Base-by-base conservation (phyloP, 2,113 vertebrate species). In the Cygnus buccinator region DNA sequence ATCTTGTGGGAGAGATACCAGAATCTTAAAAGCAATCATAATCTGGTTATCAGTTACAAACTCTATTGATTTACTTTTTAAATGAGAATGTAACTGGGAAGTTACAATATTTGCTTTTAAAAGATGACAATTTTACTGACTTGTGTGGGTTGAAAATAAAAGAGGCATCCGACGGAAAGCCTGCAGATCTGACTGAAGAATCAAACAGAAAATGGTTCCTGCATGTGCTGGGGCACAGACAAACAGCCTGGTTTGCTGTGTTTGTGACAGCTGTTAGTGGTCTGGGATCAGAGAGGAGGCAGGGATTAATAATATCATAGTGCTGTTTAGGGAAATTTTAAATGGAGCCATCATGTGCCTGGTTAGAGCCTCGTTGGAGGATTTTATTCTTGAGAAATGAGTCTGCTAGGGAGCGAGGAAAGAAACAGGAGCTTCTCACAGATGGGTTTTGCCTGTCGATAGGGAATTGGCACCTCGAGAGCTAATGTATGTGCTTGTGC, bases 1-100 rank as follows among this genome's bases (percentile, higher is more conserved):
- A 84, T 63, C 90, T 93, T 73, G 68, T 54, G 87, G 75, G 72
- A 72, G 81, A 81, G 41, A 94, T 88, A 96, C 26, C 25, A 92
- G 90, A 92, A 83, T 94, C 93, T 93, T 92, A 73, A 95, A 96
- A 96, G 95, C 94, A 80, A 90, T 94, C 77, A 79, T 76, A 93
- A 93, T 87, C 84, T 83, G 77, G 26, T 92, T 96, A 96, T 96
- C 86, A 58, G 86, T 96, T 92, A 76, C 86, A 84, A 96, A 94
- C 68, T 80, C 65, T 93, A 96, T 82, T 90, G 94, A 96, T 93
- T 93, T 70, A 67, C 63, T 96, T 96, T 93, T 85, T 37, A 96
- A 97, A 96, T 97, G 79, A 70, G 96, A 89, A 94, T 94, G 48
- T 91, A 97, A 92, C 76, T 89, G 59, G 63, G 67, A 93, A 95